These are phyloP conservation scores for Apteryx mantelli DNA, from an alignment of 2,113 vertebrate species.

Conservation along the genomic window DNA sequence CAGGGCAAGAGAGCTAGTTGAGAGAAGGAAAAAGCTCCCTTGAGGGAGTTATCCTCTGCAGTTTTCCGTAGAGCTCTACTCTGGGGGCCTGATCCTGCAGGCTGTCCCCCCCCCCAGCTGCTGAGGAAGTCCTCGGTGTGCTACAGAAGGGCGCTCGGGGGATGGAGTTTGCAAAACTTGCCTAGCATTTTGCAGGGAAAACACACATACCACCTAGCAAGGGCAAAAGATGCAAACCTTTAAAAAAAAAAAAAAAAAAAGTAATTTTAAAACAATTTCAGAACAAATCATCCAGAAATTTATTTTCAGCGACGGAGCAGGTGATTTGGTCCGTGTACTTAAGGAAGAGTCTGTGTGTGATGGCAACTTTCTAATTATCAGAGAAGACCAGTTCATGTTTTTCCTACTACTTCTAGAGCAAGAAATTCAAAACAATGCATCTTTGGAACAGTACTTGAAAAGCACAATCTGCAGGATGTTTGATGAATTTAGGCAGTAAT, in stretches of 20 bases:
- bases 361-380: not conserved
- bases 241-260: not conserved
- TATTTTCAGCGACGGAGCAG: not conserved
- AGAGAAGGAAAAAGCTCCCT: not conserved
- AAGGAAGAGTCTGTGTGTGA: rapidly evolving
- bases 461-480: not conserved
- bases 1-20: not conserved
- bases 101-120: rapidly evolving
- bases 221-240: not conserved
- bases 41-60: rapidly evolving
- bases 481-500: not conserved
- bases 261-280: not conserved
- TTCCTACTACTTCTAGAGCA: not conserved
- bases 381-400: not conserved
- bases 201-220: rapidly evolving
- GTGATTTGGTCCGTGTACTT: rapidly evolving
- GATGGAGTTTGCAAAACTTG: not conserved
- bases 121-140: rapidly evolving
- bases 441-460: not conserved
- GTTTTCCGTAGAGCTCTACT: not conserved
- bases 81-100: not conserved
- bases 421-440: not conserved
- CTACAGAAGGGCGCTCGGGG: not conserved
- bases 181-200: not conserved
- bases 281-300: not conserved